A percentile compares a stretch with the other conserved stretches of the same genome.
These are phyloP conservation scores for Hypercompe scribonia DNA, from an alignment of 2,888 invertebrate genomes.

Conservation along the genomic window DNA sequence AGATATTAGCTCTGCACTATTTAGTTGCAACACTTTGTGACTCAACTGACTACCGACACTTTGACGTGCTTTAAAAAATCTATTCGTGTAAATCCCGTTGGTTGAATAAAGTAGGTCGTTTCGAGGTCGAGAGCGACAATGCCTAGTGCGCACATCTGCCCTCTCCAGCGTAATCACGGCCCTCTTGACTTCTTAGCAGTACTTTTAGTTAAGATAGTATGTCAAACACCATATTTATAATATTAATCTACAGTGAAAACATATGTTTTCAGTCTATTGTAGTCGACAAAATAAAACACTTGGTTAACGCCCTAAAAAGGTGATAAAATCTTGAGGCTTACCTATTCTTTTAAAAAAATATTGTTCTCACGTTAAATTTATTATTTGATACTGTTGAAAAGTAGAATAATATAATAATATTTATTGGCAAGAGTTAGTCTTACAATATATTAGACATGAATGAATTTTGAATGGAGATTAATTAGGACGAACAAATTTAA, in stretches of 20 bases:
- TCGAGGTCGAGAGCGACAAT: constrained; percentile 63
- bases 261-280: not conserved
- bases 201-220: constrained; percentile 30
- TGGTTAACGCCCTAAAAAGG: no score
- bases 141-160: constrained; percentile 66
- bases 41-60: not conserved
- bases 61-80: constrained; percentile 31
- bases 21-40: not conserved
- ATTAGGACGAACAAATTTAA: no score
- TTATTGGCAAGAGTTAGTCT: not conserved
- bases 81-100: constrained; percentile 57
- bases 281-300: no score
- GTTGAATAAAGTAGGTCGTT: constrained; percentile 65
- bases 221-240: constrained; percentile 32
- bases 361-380: no score
- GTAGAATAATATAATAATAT: no score
- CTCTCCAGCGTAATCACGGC: constrained; percentile 56
- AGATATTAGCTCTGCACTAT: not conserved
- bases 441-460: no score
- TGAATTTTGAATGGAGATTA: no score
- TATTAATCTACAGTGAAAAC: constrained; percentile 19
- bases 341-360: no score
- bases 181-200: constrained; percentile 54
- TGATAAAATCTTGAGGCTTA: no score
- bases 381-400: no score